phyloP scores from a whole-genome alignment of 1,140 invertebrate genomes.

The Antheraea pernyi region DNA sequence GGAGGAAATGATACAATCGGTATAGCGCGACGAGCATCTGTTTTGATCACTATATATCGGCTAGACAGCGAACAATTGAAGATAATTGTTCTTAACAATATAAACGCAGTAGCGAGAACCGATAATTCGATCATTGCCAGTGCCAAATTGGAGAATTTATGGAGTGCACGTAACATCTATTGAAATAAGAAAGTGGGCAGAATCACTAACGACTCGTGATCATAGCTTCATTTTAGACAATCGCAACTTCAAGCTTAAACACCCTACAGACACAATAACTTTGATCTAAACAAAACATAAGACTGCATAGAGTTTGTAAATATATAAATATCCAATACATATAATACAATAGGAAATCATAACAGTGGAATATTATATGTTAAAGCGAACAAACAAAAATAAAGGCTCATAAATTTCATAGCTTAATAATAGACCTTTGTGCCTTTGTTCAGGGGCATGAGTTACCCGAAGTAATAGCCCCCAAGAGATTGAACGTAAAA shows the following conservation, averaged over 20 bases:
- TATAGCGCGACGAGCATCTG: conserved; percentile 12
- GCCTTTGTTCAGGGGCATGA: conserved; percentile 29
- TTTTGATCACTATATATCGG: conserved; percentile 24
- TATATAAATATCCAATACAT: neutral
- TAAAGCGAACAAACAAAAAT: neutral
- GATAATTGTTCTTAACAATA: conserved; percentile 5
- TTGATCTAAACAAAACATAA: too few species aligned
- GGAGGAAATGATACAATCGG: conserved; percentile 38
- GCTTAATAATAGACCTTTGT: conserved; percentile 25
- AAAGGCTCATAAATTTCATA: conserved; percentile 32
- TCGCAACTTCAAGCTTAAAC: too few species aligned
- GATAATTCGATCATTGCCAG: neutral
- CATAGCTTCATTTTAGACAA: too few species aligned
- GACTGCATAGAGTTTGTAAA: neutral
- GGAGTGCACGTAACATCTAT: neutral
- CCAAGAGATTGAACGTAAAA: conserved; percentile 43
- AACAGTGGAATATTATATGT: neutral
- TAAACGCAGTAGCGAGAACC: neutral
- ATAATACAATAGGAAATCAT: neutral
- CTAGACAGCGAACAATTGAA: conserved; percentile 23
- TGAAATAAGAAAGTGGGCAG: neutral
- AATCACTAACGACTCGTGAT: neutral
- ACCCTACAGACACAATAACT: too few species aligned
- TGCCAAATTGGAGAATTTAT: neutral
- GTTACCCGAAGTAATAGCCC: conserved; percentile 34